Evolutionary conservation across 2,113 vertebrate species (phyloP).

Genomic region (Xenus cinereus): DNA sequence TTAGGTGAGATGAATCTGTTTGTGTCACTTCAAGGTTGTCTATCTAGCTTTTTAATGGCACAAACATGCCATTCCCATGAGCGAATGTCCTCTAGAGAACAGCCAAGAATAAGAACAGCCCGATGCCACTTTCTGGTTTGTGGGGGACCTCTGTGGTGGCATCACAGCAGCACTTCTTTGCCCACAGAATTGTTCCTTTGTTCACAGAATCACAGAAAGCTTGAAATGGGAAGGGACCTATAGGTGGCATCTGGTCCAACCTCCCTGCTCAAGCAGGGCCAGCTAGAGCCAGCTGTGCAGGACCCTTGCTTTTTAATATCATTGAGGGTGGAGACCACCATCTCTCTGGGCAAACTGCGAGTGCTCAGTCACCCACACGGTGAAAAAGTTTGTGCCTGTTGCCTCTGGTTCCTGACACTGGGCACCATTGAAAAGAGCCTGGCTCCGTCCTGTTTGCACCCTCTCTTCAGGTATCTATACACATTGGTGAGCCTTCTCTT

Average conservation of each 20-base stretch:
- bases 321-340: background rate
- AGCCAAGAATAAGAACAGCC: background rate
- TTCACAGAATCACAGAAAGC: background rate
- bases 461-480: background rate
- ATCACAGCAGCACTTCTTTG: background rate
- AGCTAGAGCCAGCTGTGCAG: background rate
- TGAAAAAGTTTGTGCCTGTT: background rate
- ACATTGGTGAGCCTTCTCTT: background rate
- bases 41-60: background rate
- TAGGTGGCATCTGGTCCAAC: background rate
- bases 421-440: background rate
- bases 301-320: background rate
- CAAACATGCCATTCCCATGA: background rate
- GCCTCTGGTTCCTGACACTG: background rate
- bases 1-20: background rate
- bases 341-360: background rate
- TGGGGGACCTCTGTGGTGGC: background rate
- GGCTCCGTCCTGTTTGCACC: background rate
- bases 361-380: fast-evolving
- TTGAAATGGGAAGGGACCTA: background rate
- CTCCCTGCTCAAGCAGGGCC: background rate
- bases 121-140: background rate
- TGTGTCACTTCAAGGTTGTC: background rate
- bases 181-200: background rate
- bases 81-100: background rate